These are phyloP conservation scores for Parnassius orleans DNA, from an alignment of 2,888 invertebrate genomes.

Conservation along the genomic window DNA sequence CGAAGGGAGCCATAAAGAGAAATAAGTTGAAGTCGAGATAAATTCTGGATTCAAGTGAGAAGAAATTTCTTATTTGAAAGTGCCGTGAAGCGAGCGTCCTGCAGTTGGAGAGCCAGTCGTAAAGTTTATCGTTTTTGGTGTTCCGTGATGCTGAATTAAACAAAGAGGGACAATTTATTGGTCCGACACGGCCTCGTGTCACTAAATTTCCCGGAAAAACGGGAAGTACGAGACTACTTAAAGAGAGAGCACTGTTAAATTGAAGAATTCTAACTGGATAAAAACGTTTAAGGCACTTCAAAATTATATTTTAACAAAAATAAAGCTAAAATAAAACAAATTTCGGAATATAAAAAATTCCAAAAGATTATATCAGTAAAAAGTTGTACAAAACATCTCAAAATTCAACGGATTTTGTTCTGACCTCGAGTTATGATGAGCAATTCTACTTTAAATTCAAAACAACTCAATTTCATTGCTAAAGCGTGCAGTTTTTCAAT, in stretches of 20 bases:
- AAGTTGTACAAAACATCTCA: neutral
- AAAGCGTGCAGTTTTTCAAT: no score
- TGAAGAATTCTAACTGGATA: neutral
- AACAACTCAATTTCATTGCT: neutral
- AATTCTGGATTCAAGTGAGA: slow-evolving; percentile 49
- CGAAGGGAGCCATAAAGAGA: slow-evolving; percentile 38
- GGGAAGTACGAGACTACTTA: slow-evolving; percentile 9
- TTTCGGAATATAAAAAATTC: no score
- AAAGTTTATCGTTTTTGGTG: slow-evolving; percentile 70
- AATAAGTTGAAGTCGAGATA: slow-evolving; percentile 36
- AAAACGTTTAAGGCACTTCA: no score
- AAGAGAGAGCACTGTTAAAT: slow-evolving; percentile 2
- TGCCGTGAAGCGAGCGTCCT: slow-evolving; percentile 61
- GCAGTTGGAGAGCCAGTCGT: slow-evolving; percentile 65
- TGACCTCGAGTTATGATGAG: slow-evolving; percentile 6
- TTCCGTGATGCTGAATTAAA: slow-evolving; percentile 49
- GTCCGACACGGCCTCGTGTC: slow-evolving; percentile 31
- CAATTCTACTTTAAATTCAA: neutral
- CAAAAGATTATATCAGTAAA: no score
- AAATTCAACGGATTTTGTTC: neutral
- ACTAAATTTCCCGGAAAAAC: slow-evolving; percentile 7
- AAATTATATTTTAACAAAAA: neutral
- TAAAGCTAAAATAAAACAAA: neutral
- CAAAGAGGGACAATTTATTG: slow-evolving; percentile 36
- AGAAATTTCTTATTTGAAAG: slow-evolving; percentile 69